phyloP scores from a whole-genome alignment of 2,888 invertebrate genomes.

The Cantharis rustica region DNA sequence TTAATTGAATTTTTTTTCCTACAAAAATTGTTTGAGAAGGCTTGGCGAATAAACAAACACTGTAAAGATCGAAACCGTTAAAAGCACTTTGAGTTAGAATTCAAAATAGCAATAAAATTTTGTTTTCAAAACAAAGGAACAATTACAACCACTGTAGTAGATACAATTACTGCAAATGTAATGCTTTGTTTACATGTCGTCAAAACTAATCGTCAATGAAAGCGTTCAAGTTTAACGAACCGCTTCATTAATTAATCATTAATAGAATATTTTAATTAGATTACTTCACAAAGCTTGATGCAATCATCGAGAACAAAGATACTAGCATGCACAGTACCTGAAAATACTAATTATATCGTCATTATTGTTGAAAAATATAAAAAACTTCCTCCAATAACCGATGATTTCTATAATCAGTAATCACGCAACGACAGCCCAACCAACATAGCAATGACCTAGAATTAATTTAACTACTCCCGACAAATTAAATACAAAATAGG shows the following conservation, averaged over 20 bases:
- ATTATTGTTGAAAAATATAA: not conserved
- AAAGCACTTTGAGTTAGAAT: not conserved
- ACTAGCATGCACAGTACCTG: not conserved
- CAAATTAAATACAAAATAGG: not conserved
- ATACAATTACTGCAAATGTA: not conserved
- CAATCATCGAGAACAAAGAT: not conserved
- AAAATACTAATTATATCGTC: not conserved
- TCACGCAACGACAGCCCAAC: not conserved
- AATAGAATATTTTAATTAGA: not conserved
- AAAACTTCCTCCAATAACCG: not conserved
- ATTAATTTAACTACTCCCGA: not conserved
- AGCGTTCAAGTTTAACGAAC: not conserved
- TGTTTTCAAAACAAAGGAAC: not conserved
- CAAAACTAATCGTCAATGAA: not conserved
- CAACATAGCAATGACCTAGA: not conserved
- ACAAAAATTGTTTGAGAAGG: not conserved
- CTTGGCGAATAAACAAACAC: not conserved
- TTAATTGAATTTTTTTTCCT: not conserved
- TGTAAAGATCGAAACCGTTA: not conserved
- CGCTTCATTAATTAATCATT: not conserved
- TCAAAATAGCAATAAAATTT: not conserved
- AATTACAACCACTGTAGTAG: not conserved
- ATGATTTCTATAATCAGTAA: not conserved
- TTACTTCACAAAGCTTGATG: not conserved
- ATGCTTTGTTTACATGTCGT: not conserved